Base-by-base conservation (phyloP, 2,888 invertebrate genomes). In the Eupeodes luniger region DNA sequence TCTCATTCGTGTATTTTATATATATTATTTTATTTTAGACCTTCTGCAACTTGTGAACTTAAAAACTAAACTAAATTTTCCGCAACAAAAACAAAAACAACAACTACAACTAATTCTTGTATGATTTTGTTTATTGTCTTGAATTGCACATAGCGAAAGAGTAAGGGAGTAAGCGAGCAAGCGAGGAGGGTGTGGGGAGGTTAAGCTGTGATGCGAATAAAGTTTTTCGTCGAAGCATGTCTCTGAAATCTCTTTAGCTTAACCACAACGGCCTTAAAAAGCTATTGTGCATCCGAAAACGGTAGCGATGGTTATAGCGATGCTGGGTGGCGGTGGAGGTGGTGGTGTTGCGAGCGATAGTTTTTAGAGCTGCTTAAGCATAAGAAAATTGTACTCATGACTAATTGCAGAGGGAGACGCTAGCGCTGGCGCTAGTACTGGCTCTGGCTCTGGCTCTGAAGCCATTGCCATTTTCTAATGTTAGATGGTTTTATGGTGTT, bases 351-450 rank as follows among this genome's bases (percentile, higher is more conserved):
- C 51, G 59, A 59, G 59, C 51, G 59, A 66, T 70, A 57, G 59
- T 53, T 55, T 74, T 84, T 84, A 51, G 67, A 80, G 74, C 67
- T 75, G 79, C 69, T 80, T 75, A 83, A 74, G 78, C 82, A 83
- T 78, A 74, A 67, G 83, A 72, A 79, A 79, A 75, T 84, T 74
- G 67, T 79, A 75, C 74, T 84, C 79, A 85, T 85, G 85, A 81
- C 85, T 76, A 81, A 85, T 85, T 81, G 85, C 76, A 40, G 59
- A 66, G 85, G 70, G 69, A 64, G 80, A 64, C 14, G 69, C 53
- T 53, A 5, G 6, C 4, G 9, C 40, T 40, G 27, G 27, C 0
- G 27, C 1, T 27, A 3, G 27, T 3, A 2, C 27, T 27, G 27
- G 27, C 27, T 27, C 27, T 19, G 19, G 19, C 19, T 19, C 19